Conservation (phyloP, 2,888 invertebrate species). For the Neuroscelio doddi region DNA sequence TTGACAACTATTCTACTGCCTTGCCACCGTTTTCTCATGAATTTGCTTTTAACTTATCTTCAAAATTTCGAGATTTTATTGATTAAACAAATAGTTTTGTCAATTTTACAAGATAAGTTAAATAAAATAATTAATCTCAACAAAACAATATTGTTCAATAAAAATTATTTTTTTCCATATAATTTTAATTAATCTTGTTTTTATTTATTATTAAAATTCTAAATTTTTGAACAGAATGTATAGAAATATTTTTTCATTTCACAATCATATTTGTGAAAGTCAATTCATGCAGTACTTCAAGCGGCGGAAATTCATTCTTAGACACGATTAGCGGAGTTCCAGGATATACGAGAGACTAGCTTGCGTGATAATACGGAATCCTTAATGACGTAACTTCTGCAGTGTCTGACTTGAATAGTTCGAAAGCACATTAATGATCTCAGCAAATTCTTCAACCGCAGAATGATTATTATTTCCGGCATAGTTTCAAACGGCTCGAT, state of each 20-base stretch:
- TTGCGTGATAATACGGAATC: constrained; percentile 50
- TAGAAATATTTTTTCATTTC: constrained; percentile 7
- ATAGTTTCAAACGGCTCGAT: constrained; percentile 44
- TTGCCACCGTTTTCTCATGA: no score
- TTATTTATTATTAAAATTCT: no score
- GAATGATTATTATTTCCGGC: constrained; percentile 48
- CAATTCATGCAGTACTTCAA: constrained; percentile 39
- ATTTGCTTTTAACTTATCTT: no score
- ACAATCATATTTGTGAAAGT: constrained; percentile 36
- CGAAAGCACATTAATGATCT: constrained; percentile 51
- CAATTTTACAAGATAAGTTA: no score
- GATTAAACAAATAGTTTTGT: no score
- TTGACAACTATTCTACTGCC: no score
- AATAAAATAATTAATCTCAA: no score
- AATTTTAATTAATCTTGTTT: no score
- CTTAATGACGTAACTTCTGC: constrained; percentile 51
- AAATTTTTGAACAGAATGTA: no score
- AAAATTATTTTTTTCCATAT: no score
- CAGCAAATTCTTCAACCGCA: constrained; percentile 48
- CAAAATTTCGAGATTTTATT: no score
- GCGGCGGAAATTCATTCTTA: constrained; percentile 44
- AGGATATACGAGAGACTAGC: constrained; percentile 45
- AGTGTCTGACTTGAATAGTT: constrained; percentile 51
- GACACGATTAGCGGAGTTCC: constrained; percentile 45
- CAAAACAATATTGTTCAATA: no score